Percentiles rank a stretch among this genome's conserved stretches.
These are phyloP conservation scores for Sepioteuthis lessoniana DNA, from an alignment of 2,888 invertebrate species.

Conservation along the genomic window DNA sequence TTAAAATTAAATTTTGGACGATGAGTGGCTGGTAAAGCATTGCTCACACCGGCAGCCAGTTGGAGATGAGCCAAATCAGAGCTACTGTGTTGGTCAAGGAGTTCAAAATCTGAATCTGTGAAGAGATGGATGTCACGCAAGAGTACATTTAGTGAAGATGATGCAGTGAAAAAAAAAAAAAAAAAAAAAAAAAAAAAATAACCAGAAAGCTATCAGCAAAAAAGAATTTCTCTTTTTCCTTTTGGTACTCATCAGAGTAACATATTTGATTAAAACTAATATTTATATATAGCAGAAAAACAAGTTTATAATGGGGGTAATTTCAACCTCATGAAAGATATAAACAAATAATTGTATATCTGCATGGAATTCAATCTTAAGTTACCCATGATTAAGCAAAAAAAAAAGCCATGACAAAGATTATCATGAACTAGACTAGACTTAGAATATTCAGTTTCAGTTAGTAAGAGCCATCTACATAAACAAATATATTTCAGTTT, in stretches of 20 bases:
- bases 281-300: background rate
- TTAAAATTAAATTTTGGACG: background rate
- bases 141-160: background rate
- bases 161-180: background rate
- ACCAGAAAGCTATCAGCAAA: background rate
- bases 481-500: background rate
- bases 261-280: background rate
- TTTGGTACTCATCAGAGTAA: background rate
- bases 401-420: background rate
- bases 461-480: background rate
- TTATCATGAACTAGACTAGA: background rate
- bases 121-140: background rate
- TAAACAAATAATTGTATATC: background rate
- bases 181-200: background rate
- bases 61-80: background rate
- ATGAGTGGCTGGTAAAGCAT: background rate
- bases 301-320: background rate
- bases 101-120: conserved; percentile 33
- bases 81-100: conserved; percentile 33
- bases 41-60: background rate
- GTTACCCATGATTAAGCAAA: background rate
- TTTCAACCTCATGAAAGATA: background rate
- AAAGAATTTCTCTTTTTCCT: background rate
- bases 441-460: background rate
- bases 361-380: background rate